Evolutionary conservation across 2,797 vertebrate genomes (phyloP).

Genomic region (Platalea minor): DNA sequence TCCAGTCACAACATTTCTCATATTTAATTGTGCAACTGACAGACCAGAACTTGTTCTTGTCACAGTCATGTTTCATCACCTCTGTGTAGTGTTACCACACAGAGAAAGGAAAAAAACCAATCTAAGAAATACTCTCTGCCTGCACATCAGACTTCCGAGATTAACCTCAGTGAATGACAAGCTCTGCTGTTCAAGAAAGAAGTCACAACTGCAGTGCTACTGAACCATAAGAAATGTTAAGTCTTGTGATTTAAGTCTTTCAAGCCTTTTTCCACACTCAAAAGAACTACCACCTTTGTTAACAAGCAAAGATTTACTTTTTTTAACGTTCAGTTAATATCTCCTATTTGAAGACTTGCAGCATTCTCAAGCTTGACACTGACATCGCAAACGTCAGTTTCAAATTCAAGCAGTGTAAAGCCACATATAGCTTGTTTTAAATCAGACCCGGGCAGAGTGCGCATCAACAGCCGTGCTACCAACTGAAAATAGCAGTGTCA

Average conservation of each 20-base stretch:
- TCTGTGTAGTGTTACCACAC: background rate
- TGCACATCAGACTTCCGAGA: background rate
- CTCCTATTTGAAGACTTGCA: background rate
- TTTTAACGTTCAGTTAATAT: no score
- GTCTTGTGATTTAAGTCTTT: background rate
- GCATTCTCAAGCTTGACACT: fast-evolving
- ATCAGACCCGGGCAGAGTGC: background rate
- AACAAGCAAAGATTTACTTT: background rate
- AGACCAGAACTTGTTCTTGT: background rate
- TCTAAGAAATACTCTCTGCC: background rate
- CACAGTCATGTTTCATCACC: background rate
- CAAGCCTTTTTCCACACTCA: background rate
- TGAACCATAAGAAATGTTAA: background rate
- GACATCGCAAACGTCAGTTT: fast-evolving
- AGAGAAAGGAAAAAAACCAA: background rate
- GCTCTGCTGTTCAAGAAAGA: background rate
- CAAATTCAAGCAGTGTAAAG: background rate
- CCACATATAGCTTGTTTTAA: no score
- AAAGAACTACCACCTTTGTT: background rate
- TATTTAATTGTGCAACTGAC: background rate
- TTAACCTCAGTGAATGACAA: background rate
- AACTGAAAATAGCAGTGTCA: fast-evolving
- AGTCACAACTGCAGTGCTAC: background rate
- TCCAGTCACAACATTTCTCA: background rate
- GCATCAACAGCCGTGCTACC: fast-evolving